Evolutionary conservation across 1,140 invertebrate genomes (phyloP).

Genomic region (Forficula auricularia): DNA sequence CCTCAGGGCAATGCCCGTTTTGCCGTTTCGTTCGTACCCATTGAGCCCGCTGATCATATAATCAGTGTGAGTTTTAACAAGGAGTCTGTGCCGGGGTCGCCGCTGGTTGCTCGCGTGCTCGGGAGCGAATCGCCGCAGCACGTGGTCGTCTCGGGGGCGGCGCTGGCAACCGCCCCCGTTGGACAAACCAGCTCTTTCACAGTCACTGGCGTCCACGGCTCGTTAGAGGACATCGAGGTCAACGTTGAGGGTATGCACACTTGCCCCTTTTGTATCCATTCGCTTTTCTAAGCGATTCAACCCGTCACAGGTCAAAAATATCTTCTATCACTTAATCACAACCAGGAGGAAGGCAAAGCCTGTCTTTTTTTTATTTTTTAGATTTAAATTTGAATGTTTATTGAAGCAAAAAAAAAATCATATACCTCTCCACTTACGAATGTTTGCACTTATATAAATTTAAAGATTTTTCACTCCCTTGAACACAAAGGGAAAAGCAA

Average conservation of each 20-base stretch:
- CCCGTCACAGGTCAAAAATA: too few relatives aligned
- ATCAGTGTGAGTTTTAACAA: conserved; percentile 97
- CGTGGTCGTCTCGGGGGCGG: conserved; percentile 51
- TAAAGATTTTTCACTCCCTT: too few relatives aligned
- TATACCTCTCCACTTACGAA: too few relatives aligned
- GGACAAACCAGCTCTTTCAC: conserved; percentile 55
- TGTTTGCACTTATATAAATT: too few relatives aligned
- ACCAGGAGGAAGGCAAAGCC: too few relatives aligned
- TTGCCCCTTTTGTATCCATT: too few relatives aligned
- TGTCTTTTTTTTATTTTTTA: too few relatives aligned
- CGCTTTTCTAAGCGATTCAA: too few relatives aligned
- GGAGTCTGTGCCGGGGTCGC: conserved; percentile 53
- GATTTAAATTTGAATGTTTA: too few relatives aligned
- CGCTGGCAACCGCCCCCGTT: conserved; percentile 46
- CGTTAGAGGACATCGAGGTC: conserved; percentile 79
- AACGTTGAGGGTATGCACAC: conserved; percentile 82
- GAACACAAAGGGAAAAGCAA: too few relatives aligned
- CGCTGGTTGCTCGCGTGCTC: conserved; percentile 53
- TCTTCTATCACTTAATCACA: too few relatives aligned
- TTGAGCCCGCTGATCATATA: conserved; percentile 81
- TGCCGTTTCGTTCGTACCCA: conserved; percentile 87
- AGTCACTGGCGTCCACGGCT: conserved; percentile 54
- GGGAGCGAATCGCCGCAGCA: conserved; percentile 41
- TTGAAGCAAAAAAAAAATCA: too few relatives aligned
- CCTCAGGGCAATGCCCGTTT: conserved; percentile 77